Conservation (phyloP, 2,888 invertebrate species). For the Amphipyra berbera region DNA sequence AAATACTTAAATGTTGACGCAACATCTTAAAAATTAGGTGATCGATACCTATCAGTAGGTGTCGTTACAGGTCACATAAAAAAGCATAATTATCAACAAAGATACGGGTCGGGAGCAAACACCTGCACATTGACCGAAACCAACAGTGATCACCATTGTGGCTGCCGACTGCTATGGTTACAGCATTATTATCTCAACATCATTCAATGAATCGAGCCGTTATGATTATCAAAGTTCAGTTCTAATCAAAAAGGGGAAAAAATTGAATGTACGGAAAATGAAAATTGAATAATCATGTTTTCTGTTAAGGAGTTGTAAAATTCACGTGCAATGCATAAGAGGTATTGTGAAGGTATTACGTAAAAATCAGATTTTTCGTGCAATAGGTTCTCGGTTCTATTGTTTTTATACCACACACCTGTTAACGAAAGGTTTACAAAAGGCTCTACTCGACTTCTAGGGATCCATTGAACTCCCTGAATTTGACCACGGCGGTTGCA, state of each 20-base stretch:
- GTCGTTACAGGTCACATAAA: too few relatives aligned
- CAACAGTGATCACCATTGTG: too few relatives aligned
- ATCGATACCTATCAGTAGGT: too few relatives aligned
- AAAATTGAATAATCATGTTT: conserved; percentile 45
- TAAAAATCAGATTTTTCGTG: conserved; percentile 49
- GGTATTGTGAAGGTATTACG: conserved; percentile 60
- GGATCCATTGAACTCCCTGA: conserved; percentile 28
- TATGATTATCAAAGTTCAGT: conserved; percentile 6
- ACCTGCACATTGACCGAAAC: too few relatives aligned
- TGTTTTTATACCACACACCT: conserved; percentile 54
- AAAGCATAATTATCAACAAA: too few relatives aligned
- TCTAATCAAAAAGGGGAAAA: conserved; percentile 12
- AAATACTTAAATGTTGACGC: too few relatives aligned
- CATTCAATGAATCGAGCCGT: conserved; percentile 4
- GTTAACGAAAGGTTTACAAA: conserved; percentile 60
- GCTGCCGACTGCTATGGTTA: too few relatives aligned
- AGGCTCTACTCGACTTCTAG: conserved; percentile 43
- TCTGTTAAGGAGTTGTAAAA: conserved; percentile 33
- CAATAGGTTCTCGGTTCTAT: conserved; percentile 44
- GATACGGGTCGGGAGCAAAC: too few relatives aligned
- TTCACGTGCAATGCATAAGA: conserved; percentile 39
- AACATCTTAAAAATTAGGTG: too few relatives aligned
- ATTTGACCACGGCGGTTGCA: conserved; percentile 15
- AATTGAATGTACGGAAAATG: neutral
- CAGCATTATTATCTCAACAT: neutral